Evolutionary conservation across 2,113 vertebrate species (phyloP).

Genomic region (Reinhardtius hippoglossoides): DNA sequence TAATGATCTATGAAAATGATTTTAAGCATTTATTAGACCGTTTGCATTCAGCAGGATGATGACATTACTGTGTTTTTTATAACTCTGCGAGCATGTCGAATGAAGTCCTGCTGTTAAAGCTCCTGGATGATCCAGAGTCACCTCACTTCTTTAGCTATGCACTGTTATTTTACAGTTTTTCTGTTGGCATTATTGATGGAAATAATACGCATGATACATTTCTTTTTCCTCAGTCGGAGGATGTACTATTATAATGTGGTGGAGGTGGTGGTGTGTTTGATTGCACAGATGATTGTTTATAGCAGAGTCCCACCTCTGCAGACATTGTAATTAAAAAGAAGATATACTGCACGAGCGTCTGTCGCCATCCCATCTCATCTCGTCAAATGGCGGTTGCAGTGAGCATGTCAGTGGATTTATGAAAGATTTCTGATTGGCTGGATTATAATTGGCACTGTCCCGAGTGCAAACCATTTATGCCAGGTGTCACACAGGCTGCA

Average conservation of each 20-base stretch:
- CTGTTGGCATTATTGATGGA: slow-evolving; percentile 44
- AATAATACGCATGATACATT: slow-evolving; percentile 27
- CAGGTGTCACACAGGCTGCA: slow-evolving; percentile 77
- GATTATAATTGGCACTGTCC: slow-evolving; percentile 79
- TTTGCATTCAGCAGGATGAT: slow-evolving; percentile 20
- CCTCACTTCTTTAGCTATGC: slow-evolving; percentile 1
- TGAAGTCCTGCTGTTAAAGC: slow-evolving; percentile 2
- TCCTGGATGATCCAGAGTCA: slow-evolving; percentile 17
- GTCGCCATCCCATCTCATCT: slow-evolving; percentile 76
- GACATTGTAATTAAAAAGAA: slow-evolving; percentile 85
- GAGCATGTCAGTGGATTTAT: slow-evolving; percentile 68
- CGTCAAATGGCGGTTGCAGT: slow-evolving; percentile 75
- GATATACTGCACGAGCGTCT: slow-evolving; percentile 71
- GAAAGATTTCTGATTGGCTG: slow-evolving; percentile 79
- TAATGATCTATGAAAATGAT: slow-evolving; percentile 21
- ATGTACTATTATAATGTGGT: slow-evolving; percentile 52
- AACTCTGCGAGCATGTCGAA: slow-evolving; percentile 1
- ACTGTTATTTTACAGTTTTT: slow-evolving; percentile 22
- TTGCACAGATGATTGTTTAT: slow-evolving; percentile 84
- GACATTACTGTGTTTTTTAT: slow-evolving; percentile 7
- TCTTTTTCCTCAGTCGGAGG: slow-evolving; percentile 49
- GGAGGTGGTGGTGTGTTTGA: slow-evolving; percentile 70
- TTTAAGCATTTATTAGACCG: background rate
- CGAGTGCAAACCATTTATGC: slow-evolving; percentile 79
- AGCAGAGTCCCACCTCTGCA: slow-evolving; percentile 77